phyloP scores from a whole-genome alignment of 2,797 vertebrate genomes.

The Ctenopoma kingsleyae region DNA sequence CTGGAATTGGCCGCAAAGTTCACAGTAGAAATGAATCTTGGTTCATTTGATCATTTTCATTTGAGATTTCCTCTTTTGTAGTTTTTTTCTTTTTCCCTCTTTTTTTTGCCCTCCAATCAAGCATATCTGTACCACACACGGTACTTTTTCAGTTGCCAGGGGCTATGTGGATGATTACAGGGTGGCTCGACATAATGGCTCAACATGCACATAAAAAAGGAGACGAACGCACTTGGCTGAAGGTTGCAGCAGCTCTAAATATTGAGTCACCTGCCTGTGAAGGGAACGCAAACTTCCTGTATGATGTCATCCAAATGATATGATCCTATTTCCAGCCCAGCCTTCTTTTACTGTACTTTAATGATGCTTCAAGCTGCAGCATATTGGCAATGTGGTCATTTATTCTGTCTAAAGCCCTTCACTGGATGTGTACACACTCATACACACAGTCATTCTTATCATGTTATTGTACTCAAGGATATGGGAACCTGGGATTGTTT shows the following conservation, averaged over 20 bases:
- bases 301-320: conserved; percentile 49
- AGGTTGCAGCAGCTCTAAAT: conserved; percentile 7
- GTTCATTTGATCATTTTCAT: not conserved
- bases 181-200: not conserved
- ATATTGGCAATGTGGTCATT: conserved; percentile 7
- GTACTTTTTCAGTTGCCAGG: too few relatives aligned
- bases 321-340: conserved; percentile 38
- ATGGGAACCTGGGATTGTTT: conserved; percentile 69
- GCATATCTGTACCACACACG: too few relatives aligned
- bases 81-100: not conserved
- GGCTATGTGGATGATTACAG: too few relatives aligned
- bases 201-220: not conserved
- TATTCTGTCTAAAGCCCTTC: conserved; percentile 37
- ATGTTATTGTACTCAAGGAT: conserved; percentile 55
- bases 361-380: conserved; percentile 23
- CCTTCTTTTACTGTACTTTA: conserved; percentile 47
- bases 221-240: not conserved
- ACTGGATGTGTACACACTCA: conserved; percentile 49
- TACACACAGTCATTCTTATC: conserved; percentile 53
- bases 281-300: conserved; percentile 35
- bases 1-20: too few relatives aligned
- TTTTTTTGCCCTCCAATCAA: not conserved
- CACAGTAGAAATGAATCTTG: not conserved
- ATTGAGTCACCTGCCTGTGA: conserved; percentile 33
- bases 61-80: not conserved